phyloP scores from a whole-genome alignment of 2,888 invertebrate genomes.

The Stenotaenia linearis region DNA sequence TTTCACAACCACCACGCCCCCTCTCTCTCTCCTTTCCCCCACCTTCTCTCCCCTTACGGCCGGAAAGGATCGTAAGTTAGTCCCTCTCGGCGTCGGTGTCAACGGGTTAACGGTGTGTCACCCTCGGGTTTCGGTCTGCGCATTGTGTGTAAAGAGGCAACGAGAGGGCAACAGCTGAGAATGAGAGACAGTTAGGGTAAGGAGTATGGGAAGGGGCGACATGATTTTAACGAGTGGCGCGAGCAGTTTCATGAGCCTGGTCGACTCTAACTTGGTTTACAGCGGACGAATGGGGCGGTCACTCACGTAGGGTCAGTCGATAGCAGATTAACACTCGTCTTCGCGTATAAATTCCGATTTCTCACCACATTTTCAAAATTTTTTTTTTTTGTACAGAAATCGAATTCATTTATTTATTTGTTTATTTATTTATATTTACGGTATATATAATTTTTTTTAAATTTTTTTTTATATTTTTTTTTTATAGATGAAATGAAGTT shows the following conservation, averaged over 20 bases:
- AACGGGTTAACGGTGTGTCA: slow-evolving; percentile 9
- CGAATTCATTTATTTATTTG: neutral
- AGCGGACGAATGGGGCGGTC: neutral
- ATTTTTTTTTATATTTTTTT: neutral
- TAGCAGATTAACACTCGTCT: neutral
- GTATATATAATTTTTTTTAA: neutral
- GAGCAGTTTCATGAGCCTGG: neutral
- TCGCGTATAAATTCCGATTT: neutral
- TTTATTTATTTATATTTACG: neutral
- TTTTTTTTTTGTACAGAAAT: too few species aligned
- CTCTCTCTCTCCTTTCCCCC: too few species aligned
- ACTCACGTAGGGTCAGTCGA: neutral
- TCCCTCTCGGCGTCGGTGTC: neutral
- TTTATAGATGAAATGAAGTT: neutral
- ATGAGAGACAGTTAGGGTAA: neutral
- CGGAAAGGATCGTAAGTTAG: neutral
- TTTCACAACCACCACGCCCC: neutral
- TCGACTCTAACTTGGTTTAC: neutral
- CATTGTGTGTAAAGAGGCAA: neutral
- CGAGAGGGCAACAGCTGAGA: neutral
- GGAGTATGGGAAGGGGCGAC: neutral
- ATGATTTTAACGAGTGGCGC: slow-evolving; percentile 1
- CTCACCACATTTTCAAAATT: neutral
- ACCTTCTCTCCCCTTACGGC: neutral
- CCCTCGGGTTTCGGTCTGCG: neutral